Conservation (phyloP, 2,888 invertebrate species). For the Spatulosminthurus flaviceps region DNA sequence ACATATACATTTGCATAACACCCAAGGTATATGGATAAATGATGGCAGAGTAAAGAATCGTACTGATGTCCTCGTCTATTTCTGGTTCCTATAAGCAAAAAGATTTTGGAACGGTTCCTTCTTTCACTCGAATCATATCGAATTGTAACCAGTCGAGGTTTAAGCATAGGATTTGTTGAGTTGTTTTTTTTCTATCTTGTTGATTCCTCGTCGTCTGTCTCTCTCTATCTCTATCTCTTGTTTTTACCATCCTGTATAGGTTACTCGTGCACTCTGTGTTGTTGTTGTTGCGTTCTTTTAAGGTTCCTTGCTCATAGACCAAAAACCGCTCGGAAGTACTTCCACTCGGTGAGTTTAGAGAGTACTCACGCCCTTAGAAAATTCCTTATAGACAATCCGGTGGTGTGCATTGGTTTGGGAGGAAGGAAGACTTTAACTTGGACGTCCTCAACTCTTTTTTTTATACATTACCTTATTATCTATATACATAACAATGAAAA, state of each 20-base stretch:
- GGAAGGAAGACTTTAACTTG: too few relatives aligned
- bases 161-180: constrained; percentile 28
- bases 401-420: too few relatives aligned
- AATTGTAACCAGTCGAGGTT: constrained; percentile 33
- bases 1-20: neutral
- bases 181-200: constrained; percentile 24
- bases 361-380: too few relatives aligned
- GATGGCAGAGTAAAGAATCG: constrained; percentile 22
- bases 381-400: too few relatives aligned
- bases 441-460: too few relatives aligned
- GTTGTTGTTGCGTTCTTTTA: too few relatives aligned
- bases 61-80: constrained; percentile 45
- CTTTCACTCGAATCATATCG: constrained; percentile 21
- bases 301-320: too few relatives aligned
- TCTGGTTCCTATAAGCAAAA: constrained; percentile 30
- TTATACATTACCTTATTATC: too few relatives aligned
- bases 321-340: too few relatives aligned
- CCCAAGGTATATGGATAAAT: constrained; percentile 7
- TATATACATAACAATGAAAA: too few relatives aligned
- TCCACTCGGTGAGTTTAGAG: too few relatives aligned
- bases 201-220: constrained; percentile 1
- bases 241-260: neutral
- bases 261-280: neutral
- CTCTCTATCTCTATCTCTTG: constrained; percentile 16
- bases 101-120: constrained; percentile 15